Evolutionary conservation across 64 coral and sea anemone genomes (phyloP).

Genomic region (Montipora cactus): DNA sequence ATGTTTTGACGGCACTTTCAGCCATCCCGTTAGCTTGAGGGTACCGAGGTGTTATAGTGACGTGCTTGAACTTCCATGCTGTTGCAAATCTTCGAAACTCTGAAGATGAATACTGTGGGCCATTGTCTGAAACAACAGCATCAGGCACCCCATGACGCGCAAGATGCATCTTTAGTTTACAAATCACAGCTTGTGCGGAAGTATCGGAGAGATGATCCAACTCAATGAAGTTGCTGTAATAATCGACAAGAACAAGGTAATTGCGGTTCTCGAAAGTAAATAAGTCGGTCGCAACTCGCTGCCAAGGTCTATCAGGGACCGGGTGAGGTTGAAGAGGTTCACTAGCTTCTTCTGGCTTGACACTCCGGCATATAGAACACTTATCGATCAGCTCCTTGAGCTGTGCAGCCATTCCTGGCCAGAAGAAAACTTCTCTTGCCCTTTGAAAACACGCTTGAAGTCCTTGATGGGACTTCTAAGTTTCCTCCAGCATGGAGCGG

Average conservation of each 20-base stretch:
- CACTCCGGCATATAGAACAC: slow-evolving; percentile 58
- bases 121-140: neutral
- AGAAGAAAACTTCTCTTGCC: slow-evolving; percentile 26
- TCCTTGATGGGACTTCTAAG: slow-evolving; percentile 71
- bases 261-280: slow-evolving; percentile 31
- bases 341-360: slow-evolving; percentile 44
- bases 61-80: neutral
- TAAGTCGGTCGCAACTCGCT: slow-evolving; percentile 42
- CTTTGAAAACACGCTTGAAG: slow-evolving; percentile 27
- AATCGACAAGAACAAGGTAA: slow-evolving; percentile 50
- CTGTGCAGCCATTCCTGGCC: slow-evolving; percentile 55
- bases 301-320: slow-evolving; percentile 49
- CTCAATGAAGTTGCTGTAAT: neutral
- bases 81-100: neutral
- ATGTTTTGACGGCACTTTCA: neutral
- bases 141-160: neutral
- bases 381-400: slow-evolving; percentile 54
- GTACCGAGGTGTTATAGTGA: neutral
- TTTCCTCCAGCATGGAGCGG: slow-evolving; percentile 35
- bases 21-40: neutral
- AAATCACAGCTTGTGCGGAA: neutral
- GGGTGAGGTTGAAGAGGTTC: slow-evolving; percentile 64
- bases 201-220: neutral
- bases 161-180: neutral
- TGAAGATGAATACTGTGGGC: neutral